These are phyloP conservation scores for Hylia prasina DNA, from an alignment of 2,113 vertebrate genomes.

Conservation along the genomic window DNA sequence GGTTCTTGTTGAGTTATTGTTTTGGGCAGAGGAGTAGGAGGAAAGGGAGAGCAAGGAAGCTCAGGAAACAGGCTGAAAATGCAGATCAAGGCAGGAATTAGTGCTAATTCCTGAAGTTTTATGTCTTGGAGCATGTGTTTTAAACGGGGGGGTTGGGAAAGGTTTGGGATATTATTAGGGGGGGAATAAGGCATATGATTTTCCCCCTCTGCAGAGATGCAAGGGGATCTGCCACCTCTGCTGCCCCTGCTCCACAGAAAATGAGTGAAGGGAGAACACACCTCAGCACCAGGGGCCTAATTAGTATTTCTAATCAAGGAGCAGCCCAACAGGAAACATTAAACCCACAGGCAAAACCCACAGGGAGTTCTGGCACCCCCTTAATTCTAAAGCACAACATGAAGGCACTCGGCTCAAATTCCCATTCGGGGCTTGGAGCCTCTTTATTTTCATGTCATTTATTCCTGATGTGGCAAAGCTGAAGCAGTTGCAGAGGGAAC, in stretches of 20 bases:
- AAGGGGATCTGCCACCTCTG: background rate
- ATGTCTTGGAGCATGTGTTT: background rate
- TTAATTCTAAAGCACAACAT: background rate
- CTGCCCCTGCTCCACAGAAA: background rate
- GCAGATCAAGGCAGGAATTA: background rate
- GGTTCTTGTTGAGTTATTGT: slow-evolving; percentile 9
- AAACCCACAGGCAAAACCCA: background rate
- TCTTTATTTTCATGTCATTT: background rate
- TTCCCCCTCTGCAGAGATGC: background rate
- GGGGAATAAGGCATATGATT: background rate
- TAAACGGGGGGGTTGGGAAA: background rate
- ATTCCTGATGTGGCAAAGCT: background rate
- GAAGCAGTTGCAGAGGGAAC: background rate
- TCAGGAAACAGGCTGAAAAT: background rate
- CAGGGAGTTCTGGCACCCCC: slow-evolving; percentile 5
- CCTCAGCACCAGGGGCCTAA: background rate
- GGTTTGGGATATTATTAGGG: background rate
- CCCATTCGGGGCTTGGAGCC: background rate
- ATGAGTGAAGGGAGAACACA: background rate
- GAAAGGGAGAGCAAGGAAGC: background rate
- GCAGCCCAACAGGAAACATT: background rate
- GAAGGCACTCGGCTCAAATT: background rate
- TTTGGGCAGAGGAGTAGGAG: slow-evolving; percentile 13
- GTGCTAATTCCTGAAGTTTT: background rate
- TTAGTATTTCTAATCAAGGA: background rate